Conservation (phyloP, 2,113 vertebrate species). For the Toxotes chatareus region DNA sequence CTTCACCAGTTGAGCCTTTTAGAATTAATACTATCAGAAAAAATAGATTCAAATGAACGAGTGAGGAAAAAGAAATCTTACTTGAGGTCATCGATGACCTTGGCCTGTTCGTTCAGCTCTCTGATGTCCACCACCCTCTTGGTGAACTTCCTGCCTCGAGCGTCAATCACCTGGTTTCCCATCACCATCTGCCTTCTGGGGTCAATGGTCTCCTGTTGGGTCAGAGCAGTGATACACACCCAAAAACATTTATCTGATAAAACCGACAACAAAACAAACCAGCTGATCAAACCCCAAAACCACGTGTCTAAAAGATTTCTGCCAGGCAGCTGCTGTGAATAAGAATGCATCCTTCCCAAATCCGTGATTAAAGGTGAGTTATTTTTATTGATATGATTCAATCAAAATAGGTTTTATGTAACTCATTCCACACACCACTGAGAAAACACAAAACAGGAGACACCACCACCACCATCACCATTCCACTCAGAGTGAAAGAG, state of each 20-base stretch:
- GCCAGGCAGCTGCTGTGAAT: slow-evolving; percentile 12
- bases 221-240: slow-evolving; percentile 26
- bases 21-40: background rate
- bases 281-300: slow-evolving; percentile 4
- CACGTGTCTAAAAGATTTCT: background rate
- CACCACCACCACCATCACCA: slow-evolving; percentile 61
- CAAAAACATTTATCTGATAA: background rate
- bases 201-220: slow-evolving; percentile 89
- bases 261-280: background rate
- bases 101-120: slow-evolving; percentile 98
- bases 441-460: slow-evolving; percentile 27
- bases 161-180: slow-evolving; percentile 87
- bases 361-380: slow-evolving; percentile 22
- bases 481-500: slow-evolving; percentile 33
- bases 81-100: slow-evolving; percentile 99
- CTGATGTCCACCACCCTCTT: slow-evolving; percentile 97
- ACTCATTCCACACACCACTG: slow-evolving; percentile 50
- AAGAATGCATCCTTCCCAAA: slow-evolving; percentile 18
- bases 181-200: slow-evolving; percentile 86
- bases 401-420: slow-evolving; percentile 2
- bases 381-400: slow-evolving; percentile 20
- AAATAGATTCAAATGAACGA: background rate
- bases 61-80: slow-evolving; percentile 75
- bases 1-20: background rate
- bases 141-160: slow-evolving; percentile 91